A percentile compares a stretch with the other conserved stretches of the same genome.
Evolutionary conservation across 1,140 invertebrate genomes (phyloP).

Genomic region (Gryllus bimaculatus): DNA sequence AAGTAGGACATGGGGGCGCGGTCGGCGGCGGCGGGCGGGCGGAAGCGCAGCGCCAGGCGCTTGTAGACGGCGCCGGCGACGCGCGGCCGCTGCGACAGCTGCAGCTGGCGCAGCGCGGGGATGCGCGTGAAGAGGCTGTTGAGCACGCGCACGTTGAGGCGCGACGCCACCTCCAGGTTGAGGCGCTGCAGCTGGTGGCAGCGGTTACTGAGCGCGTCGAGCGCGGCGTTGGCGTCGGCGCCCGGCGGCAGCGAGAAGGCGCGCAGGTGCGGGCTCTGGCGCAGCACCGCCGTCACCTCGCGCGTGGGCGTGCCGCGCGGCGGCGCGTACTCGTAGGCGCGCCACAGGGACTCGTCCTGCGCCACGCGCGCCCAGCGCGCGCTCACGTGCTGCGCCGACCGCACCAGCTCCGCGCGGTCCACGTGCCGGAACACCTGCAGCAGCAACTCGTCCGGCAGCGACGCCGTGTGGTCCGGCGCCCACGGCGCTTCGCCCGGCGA

Average conservation of each 20-base stretch:
- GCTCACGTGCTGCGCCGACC: neutral
- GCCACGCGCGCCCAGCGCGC: neutral
- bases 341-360: neutral
- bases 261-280: neutral
- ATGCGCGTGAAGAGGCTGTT: neutral
- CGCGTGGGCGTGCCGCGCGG: no score
- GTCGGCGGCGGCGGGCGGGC: no score
- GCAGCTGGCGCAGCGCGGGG: neutral
- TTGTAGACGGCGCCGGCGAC: neutral
- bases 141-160: neutral
- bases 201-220: neutral
- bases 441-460: neutral
- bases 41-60: neutral
- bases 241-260: neutral
- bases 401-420: neutral
- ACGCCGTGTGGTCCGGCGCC: neutral
- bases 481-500: no score
- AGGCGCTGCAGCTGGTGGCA: neutral
- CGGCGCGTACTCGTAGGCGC: neutral
- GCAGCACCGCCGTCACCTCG: neutral
- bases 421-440: neutral
- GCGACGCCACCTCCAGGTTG: neutral
- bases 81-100: neutral
- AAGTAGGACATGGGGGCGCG: neutral
- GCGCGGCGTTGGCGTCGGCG: neutral